phyloP scores from a whole-genome alignment of 2,888 invertebrate genomes.

The Limnephilus rhombicus region DNA sequence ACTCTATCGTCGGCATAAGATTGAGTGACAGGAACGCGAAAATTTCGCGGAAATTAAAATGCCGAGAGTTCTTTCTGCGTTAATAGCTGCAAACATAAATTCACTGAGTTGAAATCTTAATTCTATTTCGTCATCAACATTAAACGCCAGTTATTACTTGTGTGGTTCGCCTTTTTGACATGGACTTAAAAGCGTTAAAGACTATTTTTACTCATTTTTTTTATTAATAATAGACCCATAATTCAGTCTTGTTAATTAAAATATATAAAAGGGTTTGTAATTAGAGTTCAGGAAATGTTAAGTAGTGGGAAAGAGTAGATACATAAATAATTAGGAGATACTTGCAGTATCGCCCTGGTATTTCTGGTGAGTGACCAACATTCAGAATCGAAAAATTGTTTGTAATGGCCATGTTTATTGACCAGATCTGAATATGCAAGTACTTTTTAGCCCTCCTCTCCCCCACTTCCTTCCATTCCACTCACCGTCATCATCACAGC shows the following conservation, averaged over 20 bases:
- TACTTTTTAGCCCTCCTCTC: too few relatives aligned
- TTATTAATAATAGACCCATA: not conserved
- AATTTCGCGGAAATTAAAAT: not conserved
- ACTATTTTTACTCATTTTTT: not conserved
- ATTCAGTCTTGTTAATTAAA: not conserved
- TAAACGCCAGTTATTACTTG: not conserved
- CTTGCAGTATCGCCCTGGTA: too few relatives aligned
- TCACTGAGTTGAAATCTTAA: not conserved
- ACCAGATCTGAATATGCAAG: too few relatives aligned
- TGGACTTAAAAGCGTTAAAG: not conserved
- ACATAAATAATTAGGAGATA: too few relatives aligned
- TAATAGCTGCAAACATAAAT: not conserved
- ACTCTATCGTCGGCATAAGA: not conserved
- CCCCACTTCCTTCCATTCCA: too few relatives aligned
- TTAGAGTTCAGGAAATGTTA: too few relatives aligned
- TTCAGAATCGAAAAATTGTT: too few relatives aligned
- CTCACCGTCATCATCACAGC: too few relatives aligned
- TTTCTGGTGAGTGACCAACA: too few relatives aligned
- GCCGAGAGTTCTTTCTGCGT: not conserved
- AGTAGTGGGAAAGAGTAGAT: too few relatives aligned
- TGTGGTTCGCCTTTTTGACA: not conserved
- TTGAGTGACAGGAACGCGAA: not conserved
- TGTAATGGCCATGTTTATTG: too few relatives aligned
- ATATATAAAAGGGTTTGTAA: too few relatives aligned
- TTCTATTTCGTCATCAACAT: not conserved